phyloP scores from a whole-genome alignment of 2,113 vertebrate genomes.

The Myocastor coypus region DNA sequence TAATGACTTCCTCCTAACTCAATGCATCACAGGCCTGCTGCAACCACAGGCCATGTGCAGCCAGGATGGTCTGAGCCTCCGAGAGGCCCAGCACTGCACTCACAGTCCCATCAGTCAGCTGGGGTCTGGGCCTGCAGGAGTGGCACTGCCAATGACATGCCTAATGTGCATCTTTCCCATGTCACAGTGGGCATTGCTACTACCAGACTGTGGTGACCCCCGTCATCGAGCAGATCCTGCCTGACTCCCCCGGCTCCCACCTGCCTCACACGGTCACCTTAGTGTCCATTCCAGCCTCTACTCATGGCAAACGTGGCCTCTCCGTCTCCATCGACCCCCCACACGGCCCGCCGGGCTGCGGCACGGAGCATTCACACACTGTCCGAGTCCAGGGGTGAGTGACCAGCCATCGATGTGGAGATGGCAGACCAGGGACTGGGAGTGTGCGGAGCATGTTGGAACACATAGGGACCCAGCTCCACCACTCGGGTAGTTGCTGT shows the following conservation, averaged over 20 bases:
- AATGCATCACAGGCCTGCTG: not conserved
- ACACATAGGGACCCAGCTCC: not conserved
- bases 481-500: not conserved
- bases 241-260: slow-evolving; percentile 92
- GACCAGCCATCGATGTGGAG: not conserved
- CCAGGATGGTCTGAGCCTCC: not conserved
- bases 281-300: slow-evolving; percentile 95
- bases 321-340: slow-evolving; percentile 95
- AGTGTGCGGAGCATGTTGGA: not conserved
- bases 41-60: not conserved
- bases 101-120: not conserved
- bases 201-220: slow-evolving; percentile 97
- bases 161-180: not conserved
- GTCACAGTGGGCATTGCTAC: slow-evolving; percentile 94
- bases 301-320: slow-evolving; percentile 94
- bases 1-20: slow-evolving; percentile 48
- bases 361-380: slow-evolving; percentile 90
- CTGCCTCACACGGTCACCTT: slow-evolving; percentile 98
- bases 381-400: slow-evolving; percentile 97
- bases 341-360: slow-evolving; percentile 86
- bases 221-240: slow-evolving; percentile 91
- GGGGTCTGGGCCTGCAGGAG: not conserved
- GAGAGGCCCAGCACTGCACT: not conserved
- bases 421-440: not conserved
- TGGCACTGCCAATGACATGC: slow-evolving; percentile 87